Percentiles rank a stretch among this genome's conserved stretches.
These are phyloP conservation scores for Drosophila ochracea DNA, from an alignment of 2,888 invertebrate species.

Conservation along the genomic window DNA sequence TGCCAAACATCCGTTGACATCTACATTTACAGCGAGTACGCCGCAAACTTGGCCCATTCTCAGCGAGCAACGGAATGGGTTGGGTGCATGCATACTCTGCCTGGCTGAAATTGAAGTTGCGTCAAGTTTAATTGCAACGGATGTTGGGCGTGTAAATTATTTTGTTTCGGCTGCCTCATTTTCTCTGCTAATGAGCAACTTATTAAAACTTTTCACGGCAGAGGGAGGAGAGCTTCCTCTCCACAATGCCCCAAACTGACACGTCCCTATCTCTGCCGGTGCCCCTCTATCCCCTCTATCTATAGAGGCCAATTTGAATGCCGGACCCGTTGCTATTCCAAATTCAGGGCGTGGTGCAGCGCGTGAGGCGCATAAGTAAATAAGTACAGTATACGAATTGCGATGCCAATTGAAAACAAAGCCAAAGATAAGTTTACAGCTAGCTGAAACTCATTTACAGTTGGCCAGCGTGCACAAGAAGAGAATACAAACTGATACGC, in stretches of 20 bases:
- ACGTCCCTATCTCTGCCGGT: not conserved
- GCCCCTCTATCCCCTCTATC: not conserved
- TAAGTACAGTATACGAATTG: slow-evolving; percentile 34
- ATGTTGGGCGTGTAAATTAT: slow-evolving; percentile 78
- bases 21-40: slow-evolving; percentile 63
- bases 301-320: slow-evolving; percentile 50
- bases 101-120: slow-evolving; percentile 55
- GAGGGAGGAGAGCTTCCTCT: too few relatives aligned
- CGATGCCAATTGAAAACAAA: slow-evolving; percentile 69
- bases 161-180: slow-evolving; percentile 70
- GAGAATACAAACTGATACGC: slow-evolving; percentile 3
- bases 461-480: slow-evolving; percentile 11
- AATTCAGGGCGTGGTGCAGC: slow-evolving; percentile 25
- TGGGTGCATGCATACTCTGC: not conserved
- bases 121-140: slow-evolving; percentile 75
- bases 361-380: slow-evolving; percentile 70
- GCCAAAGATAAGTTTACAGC: slow-evolving; percentile 59
- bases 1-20: slow-evolving; percentile 75
- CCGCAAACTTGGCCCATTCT: slow-evolving; percentile 53
- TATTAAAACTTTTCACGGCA: slow-evolving; percentile 67
- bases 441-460: slow-evolving; percentile 66
- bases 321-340: slow-evolving; percentile 3
- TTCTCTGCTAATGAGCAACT: slow-evolving; percentile 78
- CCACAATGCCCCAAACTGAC: too few relatives aligned
- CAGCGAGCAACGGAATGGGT: not conserved